phyloP scores from a whole-genome alignment of 2,888 invertebrate genomes.

The Helobdella robusta region DNA sequence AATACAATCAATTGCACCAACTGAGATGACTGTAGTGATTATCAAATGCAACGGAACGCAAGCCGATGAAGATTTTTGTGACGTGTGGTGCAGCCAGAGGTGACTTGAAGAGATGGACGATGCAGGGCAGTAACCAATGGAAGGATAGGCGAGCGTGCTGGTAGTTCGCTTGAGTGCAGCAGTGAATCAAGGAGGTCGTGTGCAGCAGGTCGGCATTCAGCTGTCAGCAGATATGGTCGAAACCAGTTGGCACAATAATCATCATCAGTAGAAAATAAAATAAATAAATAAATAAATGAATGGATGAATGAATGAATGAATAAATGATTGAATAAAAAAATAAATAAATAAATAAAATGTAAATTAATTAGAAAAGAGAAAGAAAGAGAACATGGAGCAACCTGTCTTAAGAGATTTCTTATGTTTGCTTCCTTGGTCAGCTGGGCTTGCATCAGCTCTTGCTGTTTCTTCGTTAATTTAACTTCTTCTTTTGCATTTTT shows the following conservation, averaged over 20 bases:
- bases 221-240: constrained; percentile 22
- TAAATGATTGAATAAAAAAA: no score
- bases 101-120: constrained; percentile 62
- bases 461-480: constrained; percentile 71
- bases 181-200: constrained; percentile 39
- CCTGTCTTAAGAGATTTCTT: constrained; percentile 51
- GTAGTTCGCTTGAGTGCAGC: constrained; percentile 52
- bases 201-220: constrained; percentile 26
- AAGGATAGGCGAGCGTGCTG: constrained; percentile 54
- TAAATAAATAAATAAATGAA: no score
- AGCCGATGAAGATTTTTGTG: constrained; percentile 56
- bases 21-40: no score
- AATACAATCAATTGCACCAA: no score
- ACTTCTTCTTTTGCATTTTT: constrained; percentile 42
- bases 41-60: constrained; percentile 57
- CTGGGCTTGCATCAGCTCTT: constrained; percentile 78
- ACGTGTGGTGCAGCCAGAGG: constrained; percentile 67
- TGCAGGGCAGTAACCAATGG: constrained; percentile 55
- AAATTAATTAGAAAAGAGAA: no score
- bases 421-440: constrained; percentile 73
- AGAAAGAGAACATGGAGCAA: neutral
- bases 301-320: no score
- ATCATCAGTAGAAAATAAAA: neutral
- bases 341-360: no score
- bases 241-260: no score